These are phyloP conservation scores for Panthera leo DNA, from an alignment of 2,113 vertebrate genomes.

Conservation along the genomic window DNA sequence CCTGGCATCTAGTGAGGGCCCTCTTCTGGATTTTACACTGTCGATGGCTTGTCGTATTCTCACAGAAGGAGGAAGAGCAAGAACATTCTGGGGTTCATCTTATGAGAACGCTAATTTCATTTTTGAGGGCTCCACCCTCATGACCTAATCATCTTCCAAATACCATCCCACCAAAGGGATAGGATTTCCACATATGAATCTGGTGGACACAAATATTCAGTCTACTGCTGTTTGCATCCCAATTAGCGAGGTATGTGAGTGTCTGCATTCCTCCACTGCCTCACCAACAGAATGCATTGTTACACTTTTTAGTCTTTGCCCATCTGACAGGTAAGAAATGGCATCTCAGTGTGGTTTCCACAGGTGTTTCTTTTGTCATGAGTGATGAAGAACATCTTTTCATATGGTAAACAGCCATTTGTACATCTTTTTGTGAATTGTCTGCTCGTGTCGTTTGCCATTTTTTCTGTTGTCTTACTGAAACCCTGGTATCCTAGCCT, in stretches of 20 bases:
- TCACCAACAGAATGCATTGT: not conserved
- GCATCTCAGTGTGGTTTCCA: not conserved
- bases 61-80: not conserved
- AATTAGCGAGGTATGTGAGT: not conserved
- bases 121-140: not conserved
- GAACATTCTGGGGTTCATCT: not conserved
- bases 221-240: not conserved
- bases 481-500: not conserved
- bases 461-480: slow-evolving; percentile 17
- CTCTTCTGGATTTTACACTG: not conserved
- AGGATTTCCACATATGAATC: not conserved
- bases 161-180: not conserved
- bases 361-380: not conserved
- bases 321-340: slow-evolving; percentile 1
- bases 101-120: not conserved
- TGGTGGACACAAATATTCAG: not conserved
- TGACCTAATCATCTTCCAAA: not conserved
- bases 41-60: not conserved
- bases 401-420: not conserved
- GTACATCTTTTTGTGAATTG: not conserved
- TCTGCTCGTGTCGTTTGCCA: not conserved
- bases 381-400: not conserved
- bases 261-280: not conserved
- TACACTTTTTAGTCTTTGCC: not conserved
- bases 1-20: not conserved